phyloP scores from a whole-genome alignment of 2,888 invertebrate species.

The Synergus itoensis region DNA sequence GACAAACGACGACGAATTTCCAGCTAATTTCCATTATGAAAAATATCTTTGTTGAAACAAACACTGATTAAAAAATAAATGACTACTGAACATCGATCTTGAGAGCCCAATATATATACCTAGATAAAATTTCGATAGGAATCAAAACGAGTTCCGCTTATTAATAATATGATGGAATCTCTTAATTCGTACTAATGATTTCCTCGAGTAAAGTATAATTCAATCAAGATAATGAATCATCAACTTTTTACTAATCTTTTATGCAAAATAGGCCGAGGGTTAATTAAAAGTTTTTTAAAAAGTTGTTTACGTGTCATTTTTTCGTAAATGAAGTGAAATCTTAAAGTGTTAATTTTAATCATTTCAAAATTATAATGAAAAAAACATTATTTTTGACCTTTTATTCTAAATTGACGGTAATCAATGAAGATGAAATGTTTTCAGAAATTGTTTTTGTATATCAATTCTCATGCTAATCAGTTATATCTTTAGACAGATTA shows the following conservation, averaged over 20 bases:
- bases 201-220: not conserved
- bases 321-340: too few relatives aligned
- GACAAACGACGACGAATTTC: not conserved
- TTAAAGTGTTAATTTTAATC: too few relatives aligned
- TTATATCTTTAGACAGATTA: too few relatives aligned
- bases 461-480: too few relatives aligned
- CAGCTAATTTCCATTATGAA: not conserved
- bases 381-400: too few relatives aligned
- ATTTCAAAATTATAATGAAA: too few relatives aligned
- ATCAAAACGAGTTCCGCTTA: not conserved
- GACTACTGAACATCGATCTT: not conserved
- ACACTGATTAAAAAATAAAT: not conserved
- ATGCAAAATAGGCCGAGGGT: not conserved
- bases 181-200: not conserved
- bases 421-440: too few relatives aligned
- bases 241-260: not conserved
- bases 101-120: not conserved
- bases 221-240: not conserved
- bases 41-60: not conserved
- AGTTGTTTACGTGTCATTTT: too few relatives aligned
- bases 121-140: not conserved
- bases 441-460: too few relatives aligned
- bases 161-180: not conserved
- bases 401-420: too few relatives aligned
- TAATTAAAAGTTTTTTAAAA: too few relatives aligned